Evolutionary conservation across 2,113 vertebrate species (phyloP).

Genomic region (Atlantisia rogersi): DNA sequence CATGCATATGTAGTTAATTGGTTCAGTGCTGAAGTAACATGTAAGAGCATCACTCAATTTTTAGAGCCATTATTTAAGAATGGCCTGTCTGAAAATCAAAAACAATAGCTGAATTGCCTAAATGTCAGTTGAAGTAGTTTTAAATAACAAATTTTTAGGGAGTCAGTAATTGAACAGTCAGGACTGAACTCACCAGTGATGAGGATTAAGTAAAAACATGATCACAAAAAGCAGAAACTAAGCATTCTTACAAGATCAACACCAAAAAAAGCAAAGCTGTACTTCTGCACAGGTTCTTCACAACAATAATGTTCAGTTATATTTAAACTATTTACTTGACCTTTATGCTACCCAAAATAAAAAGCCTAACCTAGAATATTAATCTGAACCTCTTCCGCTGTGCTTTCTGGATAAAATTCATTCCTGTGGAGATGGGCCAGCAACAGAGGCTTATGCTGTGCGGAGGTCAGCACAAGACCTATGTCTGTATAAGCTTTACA

Average conservation of each 20-base stretch:
- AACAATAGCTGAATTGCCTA: background rate
- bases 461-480: background rate
- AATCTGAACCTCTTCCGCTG: background rate
- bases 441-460: background rate
- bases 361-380: background rate
- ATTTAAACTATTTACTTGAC: constrained; percentile 5
- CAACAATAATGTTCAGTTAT: background rate
- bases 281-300: background rate
- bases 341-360: background rate
- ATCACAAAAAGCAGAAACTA: background rate
- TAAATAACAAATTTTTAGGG: background rate
- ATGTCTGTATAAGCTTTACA: background rate
- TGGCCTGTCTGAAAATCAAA: background rate
- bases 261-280: background rate
- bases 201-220: background rate
- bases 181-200: background rate
- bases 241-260: background rate
- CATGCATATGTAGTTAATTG: background rate
- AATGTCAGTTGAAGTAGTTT: background rate
- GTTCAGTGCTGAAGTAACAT: background rate
- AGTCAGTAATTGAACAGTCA: background rate
- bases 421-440: background rate
- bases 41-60: background rate
- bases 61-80: constrained; percentile 22
- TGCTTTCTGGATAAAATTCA: background rate